Evolutionary conservation across 2,888 invertebrate genomes (phyloP), one percentile per base, ranked within the genome.

Genomic region (Diadegma fenestrale): DNA sequence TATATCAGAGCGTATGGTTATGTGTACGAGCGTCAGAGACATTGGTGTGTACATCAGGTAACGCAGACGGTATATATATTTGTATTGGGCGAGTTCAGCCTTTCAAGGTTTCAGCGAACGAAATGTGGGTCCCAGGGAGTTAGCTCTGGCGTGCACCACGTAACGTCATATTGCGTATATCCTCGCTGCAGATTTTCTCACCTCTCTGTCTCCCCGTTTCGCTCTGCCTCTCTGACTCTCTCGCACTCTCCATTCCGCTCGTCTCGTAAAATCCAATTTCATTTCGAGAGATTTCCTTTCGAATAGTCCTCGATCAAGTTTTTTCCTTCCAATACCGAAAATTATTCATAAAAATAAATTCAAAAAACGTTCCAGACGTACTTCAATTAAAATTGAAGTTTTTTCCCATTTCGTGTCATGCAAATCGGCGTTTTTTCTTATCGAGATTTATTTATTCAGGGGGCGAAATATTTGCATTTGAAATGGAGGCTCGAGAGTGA

Each of bases 131-230:
- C 54, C 78, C 48, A 54, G 41, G 7, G 37, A 58, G 45, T 6
- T 19, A 61, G 73, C 54, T 71, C 71, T 48, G 58, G 66, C 43
- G 33, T 41, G 66, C 78, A 48, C 72, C 64, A 78, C 73, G 78
- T 82, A 73, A 73, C 66, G 78, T 78, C 82, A 61, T 78, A 82
- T 82, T 82, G 82, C 82, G 82, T 82, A 82, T 82, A 82, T 77
- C 64, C 64, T 63, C 43, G 72, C 48, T 63, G 72, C 71, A 80
- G 80, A 80, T 80, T 79, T 80, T 64, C 77, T 82, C 72, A 64
- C 82, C 82, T 82, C 82, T 37, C 33, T 51, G 10, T 54, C 51
- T 54, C 51, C 10, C 54, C 0, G 1, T 54, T 1, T 54, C 26
- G 0, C 54, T 22, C 22, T 54, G 19, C 3, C 51, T 19, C 8